Evolutionary conservation across 1,140 invertebrate species (phyloP).

Genomic region (Drosophila lacertosa): DNA sequence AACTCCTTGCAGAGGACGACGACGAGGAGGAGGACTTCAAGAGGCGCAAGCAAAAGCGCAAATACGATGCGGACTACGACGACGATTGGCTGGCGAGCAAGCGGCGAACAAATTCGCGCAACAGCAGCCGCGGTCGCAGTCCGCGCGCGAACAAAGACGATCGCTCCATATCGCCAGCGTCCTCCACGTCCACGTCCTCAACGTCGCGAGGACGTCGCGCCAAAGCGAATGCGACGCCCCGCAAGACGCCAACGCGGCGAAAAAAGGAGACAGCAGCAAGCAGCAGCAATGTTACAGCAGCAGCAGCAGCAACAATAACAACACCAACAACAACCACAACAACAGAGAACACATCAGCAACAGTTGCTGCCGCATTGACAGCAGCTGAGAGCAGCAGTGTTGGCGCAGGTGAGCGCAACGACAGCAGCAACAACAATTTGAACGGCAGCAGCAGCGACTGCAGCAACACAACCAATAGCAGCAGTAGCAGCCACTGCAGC

Average conservation of each 20-base stretch:
- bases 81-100: constrained; percentile 79
- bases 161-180: constrained; percentile 78
- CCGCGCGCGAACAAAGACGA: constrained; percentile 71
- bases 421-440: constrained; percentile 53
- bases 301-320: constrained; percentile 7
- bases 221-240: constrained; percentile 56
- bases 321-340: constrained; percentile 13
- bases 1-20: constrained; percentile 56
- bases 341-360: constrained; percentile 8
- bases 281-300: constrained; percentile 12
- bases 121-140: constrained; percentile 72
- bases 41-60: constrained; percentile 74
- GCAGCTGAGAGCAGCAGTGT: constrained; percentile 17
- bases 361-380: constrained; percentile 2
- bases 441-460: constrained; percentile 47
- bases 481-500: constrained; percentile 17
- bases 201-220: constrained; percentile 57
- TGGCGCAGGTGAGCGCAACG: constrained; percentile 66
- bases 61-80: constrained; percentile 80
- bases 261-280: constrained; percentile 64
- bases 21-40: constrained; percentile 82
- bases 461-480: constrained; percentile 19
- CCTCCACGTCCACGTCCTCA: constrained; percentile 75
- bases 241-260: constrained; percentile 71
- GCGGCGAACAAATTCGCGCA: constrained; percentile 59